Conservation (phyloP, 2,113 vertebrate species). For the Takifugu flavidus region DNA sequence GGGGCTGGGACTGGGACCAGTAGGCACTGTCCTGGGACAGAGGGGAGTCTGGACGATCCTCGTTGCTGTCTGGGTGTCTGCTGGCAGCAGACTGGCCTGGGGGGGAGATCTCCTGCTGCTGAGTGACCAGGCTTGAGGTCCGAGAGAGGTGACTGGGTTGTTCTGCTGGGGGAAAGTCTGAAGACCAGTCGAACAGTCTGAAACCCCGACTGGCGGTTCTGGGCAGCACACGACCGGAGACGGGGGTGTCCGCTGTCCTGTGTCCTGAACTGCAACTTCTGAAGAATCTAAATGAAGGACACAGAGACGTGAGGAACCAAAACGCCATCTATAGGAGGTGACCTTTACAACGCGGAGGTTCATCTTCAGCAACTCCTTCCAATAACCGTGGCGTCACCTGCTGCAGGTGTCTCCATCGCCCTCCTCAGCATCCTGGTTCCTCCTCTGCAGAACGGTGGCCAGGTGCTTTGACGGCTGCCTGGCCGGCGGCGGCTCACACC, state of each 20-base stretch:
- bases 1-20: constrained; percentile 67
- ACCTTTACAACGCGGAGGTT: background rate
- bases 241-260: background rate
- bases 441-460: constrained; percentile 81
- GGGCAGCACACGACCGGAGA: background rate
- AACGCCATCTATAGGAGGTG: background rate
- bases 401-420: constrained; percentile 79
- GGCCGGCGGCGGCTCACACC: constrained; percentile 42
- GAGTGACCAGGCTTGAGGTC: constrained; percentile 21
- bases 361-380: no score
- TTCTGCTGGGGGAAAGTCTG: constrained; percentile 4
- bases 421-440: constrained; percentile 74
- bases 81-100: background rate
- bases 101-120: constrained; percentile 64
- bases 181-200: constrained; percentile 75
- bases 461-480: constrained; percentile 80
- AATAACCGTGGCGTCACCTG: constrained; percentile 75
- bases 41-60: constrained; percentile 40
- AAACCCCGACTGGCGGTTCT: constrained; percentile 48
- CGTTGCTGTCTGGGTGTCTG: background rate
- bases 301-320: background rate
- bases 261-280: constrained; percentile 29
- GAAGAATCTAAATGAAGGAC: constrained; percentile 79
- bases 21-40: constrained; percentile 68
- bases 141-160: constrained; percentile 19